phyloP scores from a whole-genome alignment of 2,113 vertebrate species.

The Raphicerus campestris region DNA sequence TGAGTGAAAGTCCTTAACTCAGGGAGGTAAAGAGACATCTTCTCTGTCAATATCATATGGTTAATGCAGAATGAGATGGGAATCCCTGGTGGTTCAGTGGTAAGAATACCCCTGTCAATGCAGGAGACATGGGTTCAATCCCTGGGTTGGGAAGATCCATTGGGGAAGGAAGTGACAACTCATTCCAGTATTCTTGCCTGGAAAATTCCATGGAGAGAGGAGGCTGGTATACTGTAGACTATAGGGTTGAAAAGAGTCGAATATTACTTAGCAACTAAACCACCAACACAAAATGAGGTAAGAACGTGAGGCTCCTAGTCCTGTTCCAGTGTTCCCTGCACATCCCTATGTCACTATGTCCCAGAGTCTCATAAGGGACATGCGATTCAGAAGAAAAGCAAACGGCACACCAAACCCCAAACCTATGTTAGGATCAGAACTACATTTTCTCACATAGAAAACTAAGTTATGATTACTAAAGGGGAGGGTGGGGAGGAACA shows the following conservation, averaged over 20 bases:
- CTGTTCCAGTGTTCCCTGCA: not conserved
- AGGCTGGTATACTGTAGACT: not conserved
- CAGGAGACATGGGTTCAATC: not conserved
- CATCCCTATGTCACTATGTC: fast-evolving
- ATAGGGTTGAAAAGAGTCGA: not conserved
- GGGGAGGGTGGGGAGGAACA: not conserved
- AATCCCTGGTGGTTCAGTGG: not conserved
- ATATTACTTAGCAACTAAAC: not conserved
- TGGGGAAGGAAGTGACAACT: not conserved
- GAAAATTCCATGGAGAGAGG: not conserved
- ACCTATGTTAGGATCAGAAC: not conserved
- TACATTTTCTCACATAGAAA: not conserved
- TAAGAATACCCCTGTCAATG: not conserved
- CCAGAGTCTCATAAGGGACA: not conserved
- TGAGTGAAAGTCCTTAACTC: not conserved
- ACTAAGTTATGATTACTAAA: not conserved
- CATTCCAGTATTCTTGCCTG: not conserved
- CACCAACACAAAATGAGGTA: not conserved
- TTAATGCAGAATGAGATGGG: not conserved
- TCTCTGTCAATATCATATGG: not conserved
- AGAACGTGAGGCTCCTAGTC: not conserved
- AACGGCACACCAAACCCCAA: too few relatives aligned
- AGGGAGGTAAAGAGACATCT: not conserved
- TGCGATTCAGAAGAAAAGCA: not conserved
- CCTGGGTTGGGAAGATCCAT: not conserved